Evolutionary conservation across 1,140 invertebrate species (phyloP).

Genomic region (Ctenoplectra terminalis): DNA sequence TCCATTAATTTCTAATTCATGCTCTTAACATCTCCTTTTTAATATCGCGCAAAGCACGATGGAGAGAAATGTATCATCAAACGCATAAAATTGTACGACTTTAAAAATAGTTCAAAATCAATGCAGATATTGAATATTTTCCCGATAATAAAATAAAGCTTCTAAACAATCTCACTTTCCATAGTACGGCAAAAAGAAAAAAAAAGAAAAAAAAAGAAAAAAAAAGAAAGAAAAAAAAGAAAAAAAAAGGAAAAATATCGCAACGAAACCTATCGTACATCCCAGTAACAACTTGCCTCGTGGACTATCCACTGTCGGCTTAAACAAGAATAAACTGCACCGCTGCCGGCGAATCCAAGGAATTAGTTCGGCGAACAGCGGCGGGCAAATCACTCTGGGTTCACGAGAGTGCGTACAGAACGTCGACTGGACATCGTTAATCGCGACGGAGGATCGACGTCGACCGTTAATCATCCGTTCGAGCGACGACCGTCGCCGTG

Average conservation of each 20-base stretch:
- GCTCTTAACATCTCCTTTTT: too few species aligned
- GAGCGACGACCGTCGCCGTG: slow-evolving; percentile 49
- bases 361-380: slow-evolving; percentile 26
- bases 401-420: slow-evolving; percentile 36
- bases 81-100: too few species aligned
- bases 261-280: too few species aligned
- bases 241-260: too few species aligned
- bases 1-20: too few species aligned
- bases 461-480: slow-evolving; percentile 64
- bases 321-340: not conserved
- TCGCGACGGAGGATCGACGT: slow-evolving; percentile 57
- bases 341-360: not conserved
- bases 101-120: too few species aligned
- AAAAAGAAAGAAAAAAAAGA: too few species aligned
- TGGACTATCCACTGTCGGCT: not conserved
- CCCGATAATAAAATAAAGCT: too few species aligned
- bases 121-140: too few species aligned
- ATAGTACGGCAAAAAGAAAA: not conserved
- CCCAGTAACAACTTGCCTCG: not conserved
- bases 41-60: too few species aligned
- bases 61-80: too few species aligned
- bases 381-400: slow-evolving; percentile 50
- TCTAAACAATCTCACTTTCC: not conserved
- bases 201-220: too few species aligned
- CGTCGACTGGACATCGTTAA: slow-evolving; percentile 55